Evolutionary conservation across 2,888 invertebrate genomes (phyloP), one percentile per base, ranked within the genome.

Genomic region (Dioctria linearis): DNA sequence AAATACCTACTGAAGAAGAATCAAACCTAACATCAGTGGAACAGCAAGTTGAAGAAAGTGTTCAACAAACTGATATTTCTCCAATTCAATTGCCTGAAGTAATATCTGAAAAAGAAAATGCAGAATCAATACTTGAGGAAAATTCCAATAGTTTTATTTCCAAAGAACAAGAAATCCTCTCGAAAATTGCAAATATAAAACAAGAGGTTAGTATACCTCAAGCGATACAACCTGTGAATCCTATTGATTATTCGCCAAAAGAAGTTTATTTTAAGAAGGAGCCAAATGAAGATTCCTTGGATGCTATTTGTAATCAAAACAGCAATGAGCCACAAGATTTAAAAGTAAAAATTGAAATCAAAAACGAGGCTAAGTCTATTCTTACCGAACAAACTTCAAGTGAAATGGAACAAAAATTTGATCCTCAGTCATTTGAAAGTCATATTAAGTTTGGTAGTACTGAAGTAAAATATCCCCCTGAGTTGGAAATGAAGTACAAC

Each of bases 341-440:
- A 79, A 94, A 94, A 86, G 93, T 94, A 49, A 94, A 94, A 85
- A 93, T 93, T 85, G 94, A 94, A 87, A 90, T 92, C 78, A 90
- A 90, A 82, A 90, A 89, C 79, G 88, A 88, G 82, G 86, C 88
- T 49, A 86, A 79, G 8, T 40, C 3, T 79, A 85, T 8, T 80
- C 80, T 40, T 49, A 82, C 37, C 81, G 81, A 25, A 65, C 82
- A 3, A 54, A 90, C 90, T 49, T 90, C 90, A 59, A 67, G 39
- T 40, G 66, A 66, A 69, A 37, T 66, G 84, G 91, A 91, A 84
- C 86, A 91, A 79, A 91, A 91, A 86, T 91, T 90, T 46, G 90
- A 91, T 84, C 90, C 90, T 5, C 82, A 81, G 71, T 63, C 82
- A 11, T 85, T 85, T n/a, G 85, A 85, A 11, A 83, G 83, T 54